Conservation (phyloP, 2,888 invertebrate species). For the Sarcophaga caerulescens region DNA sequence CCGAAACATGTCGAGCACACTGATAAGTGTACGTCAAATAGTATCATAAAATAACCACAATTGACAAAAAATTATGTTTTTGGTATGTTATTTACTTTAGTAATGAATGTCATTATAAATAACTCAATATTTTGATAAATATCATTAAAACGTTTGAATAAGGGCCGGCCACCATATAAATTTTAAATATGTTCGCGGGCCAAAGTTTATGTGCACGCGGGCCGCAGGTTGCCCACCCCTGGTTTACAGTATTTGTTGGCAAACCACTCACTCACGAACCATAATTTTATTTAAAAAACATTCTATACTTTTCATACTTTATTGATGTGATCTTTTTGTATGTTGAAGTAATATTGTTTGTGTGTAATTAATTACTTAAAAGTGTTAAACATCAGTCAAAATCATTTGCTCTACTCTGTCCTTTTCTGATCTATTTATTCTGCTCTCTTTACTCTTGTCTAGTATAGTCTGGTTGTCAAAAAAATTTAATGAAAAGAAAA, state of each 20-base stretch:
- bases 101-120: no score
- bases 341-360: background rate
- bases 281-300: slow-evolving; percentile 16
- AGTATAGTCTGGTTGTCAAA: background rate
- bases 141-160: no score
- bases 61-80: no score
- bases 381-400: slow-evolving; percentile 45
- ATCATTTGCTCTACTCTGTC: slow-evolving; percentile 2
- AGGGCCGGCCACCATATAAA: no score
- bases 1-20: no score
- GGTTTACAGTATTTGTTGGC: background rate
- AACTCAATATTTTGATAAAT: no score
- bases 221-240: no score
- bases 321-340: background rate
- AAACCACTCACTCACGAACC: background rate
- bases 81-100: no score
- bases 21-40: no score
- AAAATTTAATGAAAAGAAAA: slow-evolving; percentile 33
- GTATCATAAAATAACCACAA: no score
- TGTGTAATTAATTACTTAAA: slow-evolving; percentile 56
- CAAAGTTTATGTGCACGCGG: no score
- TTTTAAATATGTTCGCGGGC: no score
- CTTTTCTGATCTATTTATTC: background rate
- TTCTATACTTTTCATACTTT: slow-evolving; percentile 33
- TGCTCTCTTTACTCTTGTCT: background rate